These are phyloP conservation scores for Psylliodes chrysocephalus DNA, from an alignment of 2,888 invertebrate species.

Conservation along the genomic window DNA sequence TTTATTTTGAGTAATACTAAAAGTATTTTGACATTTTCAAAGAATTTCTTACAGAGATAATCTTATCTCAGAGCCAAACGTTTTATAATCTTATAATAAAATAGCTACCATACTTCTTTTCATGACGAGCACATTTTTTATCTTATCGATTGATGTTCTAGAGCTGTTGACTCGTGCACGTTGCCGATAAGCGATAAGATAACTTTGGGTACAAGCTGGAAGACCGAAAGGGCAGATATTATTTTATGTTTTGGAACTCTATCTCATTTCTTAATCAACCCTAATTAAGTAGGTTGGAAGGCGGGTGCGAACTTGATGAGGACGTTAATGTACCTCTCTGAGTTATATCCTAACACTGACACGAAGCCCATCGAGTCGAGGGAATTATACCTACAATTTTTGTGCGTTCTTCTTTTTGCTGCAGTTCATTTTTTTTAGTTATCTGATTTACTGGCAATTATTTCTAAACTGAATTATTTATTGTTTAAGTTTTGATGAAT, in stretches of 20 bases:
- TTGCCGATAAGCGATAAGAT: slow-evolving; percentile 25
- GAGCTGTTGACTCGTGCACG: slow-evolving; percentile 30
- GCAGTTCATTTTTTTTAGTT: no score
- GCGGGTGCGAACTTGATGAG: slow-evolving; percentile 30
- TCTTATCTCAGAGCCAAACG: neutral
- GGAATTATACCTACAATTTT: neutral
- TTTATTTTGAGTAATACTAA: no score
- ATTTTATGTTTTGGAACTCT: slow-evolving; percentile 33
- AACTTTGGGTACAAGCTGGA: slow-evolving; percentile 12
- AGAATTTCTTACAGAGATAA: no score
- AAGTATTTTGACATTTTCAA: no score
- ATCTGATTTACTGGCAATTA: no score
- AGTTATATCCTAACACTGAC: slow-evolving; percentile 13
- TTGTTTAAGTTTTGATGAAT: no score
- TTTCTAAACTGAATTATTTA: no score
- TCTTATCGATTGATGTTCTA: slow-evolving; percentile 23
- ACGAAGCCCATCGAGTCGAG: slow-evolving; percentile 38
- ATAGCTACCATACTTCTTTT: slow-evolving; percentile 2
- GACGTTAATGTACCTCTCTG: slow-evolving; percentile 25
- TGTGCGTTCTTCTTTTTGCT: neutral
- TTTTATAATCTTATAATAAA: neutral
- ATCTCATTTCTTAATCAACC: slow-evolving; percentile 31
- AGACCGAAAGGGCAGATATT: slow-evolving; percentile 35
- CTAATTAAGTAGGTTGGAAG: slow-evolving; percentile 35
- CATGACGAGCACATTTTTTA: slow-evolving; percentile 23